phyloP scores from a whole-genome alignment of 2,797 vertebrate species.

The Cirrhinus molitorella region DNA sequence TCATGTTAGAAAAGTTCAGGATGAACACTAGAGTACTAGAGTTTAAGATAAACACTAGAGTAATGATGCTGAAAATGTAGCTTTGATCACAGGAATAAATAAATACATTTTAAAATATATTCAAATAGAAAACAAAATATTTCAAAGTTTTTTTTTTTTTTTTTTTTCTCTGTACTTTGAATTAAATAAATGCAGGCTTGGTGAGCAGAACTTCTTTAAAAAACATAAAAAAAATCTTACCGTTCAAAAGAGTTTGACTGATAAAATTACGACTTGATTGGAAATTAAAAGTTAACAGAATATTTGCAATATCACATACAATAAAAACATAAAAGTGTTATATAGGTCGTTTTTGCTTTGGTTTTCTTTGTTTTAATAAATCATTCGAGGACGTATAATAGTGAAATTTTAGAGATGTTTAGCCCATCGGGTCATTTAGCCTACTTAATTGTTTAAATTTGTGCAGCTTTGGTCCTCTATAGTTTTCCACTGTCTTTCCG shows the following conservation, averaged over 20 bases:
- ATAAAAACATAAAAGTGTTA: background rate
- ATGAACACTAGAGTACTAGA: no score
- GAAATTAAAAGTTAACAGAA: background rate
- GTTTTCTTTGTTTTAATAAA: background rate
- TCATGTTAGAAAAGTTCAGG: background rate
- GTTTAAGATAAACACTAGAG: no score
- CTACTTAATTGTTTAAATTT: background rate
- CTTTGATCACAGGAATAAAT: no score
- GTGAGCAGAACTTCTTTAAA: no score
- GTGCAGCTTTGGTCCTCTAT: background rate
- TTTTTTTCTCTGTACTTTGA: no score
- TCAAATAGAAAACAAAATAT: no score
- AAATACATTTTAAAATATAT: no score
- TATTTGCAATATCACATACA: background rate
- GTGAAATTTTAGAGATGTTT: background rate
- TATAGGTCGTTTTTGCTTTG: background rate
- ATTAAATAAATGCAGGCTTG: no score
- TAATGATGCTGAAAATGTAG: no score
- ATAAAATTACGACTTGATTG: background rate
- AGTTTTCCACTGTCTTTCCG: conserved; percentile 18
- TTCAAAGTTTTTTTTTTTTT: no score
- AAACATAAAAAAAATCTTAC: no score
- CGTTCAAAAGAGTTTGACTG: no score
- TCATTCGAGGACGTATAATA: background rate
- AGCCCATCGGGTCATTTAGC: background rate